Base-by-base conservation (phyloP, 2,113 vertebrate species). In the Hystrix brachyura region DNA sequence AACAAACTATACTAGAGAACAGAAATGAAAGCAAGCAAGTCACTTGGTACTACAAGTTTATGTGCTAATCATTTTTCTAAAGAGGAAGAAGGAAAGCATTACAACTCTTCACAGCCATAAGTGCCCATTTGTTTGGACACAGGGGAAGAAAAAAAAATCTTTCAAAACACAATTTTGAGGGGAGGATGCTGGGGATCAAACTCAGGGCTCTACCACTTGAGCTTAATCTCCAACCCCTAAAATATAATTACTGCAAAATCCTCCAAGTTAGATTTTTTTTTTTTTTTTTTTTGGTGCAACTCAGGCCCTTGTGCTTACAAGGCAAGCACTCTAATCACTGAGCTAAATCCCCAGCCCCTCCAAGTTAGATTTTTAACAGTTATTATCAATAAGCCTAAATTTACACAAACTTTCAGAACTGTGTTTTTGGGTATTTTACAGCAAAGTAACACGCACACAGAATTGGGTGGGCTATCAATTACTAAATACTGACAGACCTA, bases 341-440 rank as follows among this genome's bases (percentile, higher is more conserved):
- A 62, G 25, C 60, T 25, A 62, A 25, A 25, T 62, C 25, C 4
- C 60, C 8, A 25, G 25, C 2, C 60, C 60, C 87, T 59, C 53
- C 65, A 94, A 87, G 69, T 94, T 48, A 78, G 51, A 76, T 82
- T 57, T 82, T 76, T 5, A 51, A 51, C 13, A 48, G 72, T 93
- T n/a, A 84, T n/a, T 91, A 25, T 81, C 85, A 96, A 57, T 64
- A 69, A 90, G 59, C 5, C 21, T 59, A 94, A 96, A 67, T 89
- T 94, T 71, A 96, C 5, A 65, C 32, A n/a, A 94, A 87, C 55
- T 93, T 91, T 94, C 48, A 97, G 67, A 95, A 91, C 27, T 91
- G 62, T 89, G 46, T 27, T 74, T 51, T 81, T 94, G 17, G 23
- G 76, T 71, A 95, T 90, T 95, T 95, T 81, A 95, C 79, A 94